Conservation (phyloP, 1,140 invertebrate genomes). For the Lepidotrigona ventralis region DNA sequence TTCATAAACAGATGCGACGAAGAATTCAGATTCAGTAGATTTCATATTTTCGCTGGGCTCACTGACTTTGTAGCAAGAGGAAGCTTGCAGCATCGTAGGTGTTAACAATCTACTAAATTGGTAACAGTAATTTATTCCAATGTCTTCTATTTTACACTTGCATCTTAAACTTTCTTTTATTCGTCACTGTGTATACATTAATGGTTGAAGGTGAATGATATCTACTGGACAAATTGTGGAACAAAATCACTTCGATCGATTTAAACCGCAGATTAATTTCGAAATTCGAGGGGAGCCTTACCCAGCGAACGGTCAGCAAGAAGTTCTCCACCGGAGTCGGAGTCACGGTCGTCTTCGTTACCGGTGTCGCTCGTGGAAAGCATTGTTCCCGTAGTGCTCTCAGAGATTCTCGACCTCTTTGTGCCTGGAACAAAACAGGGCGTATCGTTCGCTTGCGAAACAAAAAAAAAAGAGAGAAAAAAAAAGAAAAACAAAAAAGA, state of each 20-base stretch:
- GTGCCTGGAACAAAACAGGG: slow-evolving; percentile 76
- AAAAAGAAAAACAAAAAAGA: background rate
- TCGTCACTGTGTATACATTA: too few species aligned
- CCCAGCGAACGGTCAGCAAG: slow-evolving; percentile 58
- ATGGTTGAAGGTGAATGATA: background rate
- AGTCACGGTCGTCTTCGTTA: slow-evolving; percentile 80
- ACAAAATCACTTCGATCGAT: background rate
- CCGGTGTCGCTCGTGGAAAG: slow-evolving; percentile 76
- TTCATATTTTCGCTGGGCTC: background rate
- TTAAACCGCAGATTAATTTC: background rate
- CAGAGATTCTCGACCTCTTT: slow-evolving; percentile 61
- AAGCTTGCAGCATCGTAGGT: too few species aligned
- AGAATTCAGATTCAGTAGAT: background rate
- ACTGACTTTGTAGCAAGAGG: too few species aligned
- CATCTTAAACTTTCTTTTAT: too few species aligned
- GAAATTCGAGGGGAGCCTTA: slow-evolving; percentile 18
- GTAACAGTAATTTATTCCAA: too few species aligned
- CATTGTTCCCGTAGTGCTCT: slow-evolving; percentile 80
- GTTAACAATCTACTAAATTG: too few species aligned
- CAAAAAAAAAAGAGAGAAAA: background rate
- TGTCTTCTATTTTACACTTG: too few species aligned
- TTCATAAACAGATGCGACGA: background rate
- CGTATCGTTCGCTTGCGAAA: slow-evolving; percentile 42
- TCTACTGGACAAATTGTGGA: background rate
- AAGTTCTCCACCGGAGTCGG: slow-evolving; percentile 78